Percentiles rank a stretch among this genome's conserved stretches.
phyloP scores from a whole-genome alignment of 2,888 invertebrate genomes.

The Dasysyrphus tricinctus region DNA sequence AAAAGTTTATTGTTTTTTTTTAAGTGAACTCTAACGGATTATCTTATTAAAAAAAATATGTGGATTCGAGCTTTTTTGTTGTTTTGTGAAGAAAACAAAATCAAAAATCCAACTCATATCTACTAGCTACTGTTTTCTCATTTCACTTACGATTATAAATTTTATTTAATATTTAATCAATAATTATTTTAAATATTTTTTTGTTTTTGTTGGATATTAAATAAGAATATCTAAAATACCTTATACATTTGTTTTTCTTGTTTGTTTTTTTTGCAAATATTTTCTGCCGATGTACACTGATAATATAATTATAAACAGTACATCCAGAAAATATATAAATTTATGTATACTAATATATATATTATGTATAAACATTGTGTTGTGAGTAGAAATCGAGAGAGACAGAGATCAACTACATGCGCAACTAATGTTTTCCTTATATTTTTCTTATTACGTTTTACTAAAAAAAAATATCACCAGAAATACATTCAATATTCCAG shows the following conservation, averaged over 20 bases:
- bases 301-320: constrained; percentile 69
- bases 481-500: constrained; percentile 36
- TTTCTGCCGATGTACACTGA: constrained; percentile 69
- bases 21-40: constrained; percentile 41
- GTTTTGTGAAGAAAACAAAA: constrained; percentile 31
- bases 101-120: constrained; percentile 52
- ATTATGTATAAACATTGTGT: constrained; percentile 68
- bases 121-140: constrained; percentile 78
- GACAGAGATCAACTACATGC: constrained; percentile 75
- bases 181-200: constrained; percentile 74
- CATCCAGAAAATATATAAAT: constrained; percentile 74
- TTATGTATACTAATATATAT: constrained; percentile 72
- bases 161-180: constrained; percentile 70
- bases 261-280: constrained; percentile 67
- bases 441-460: constrained; percentile 43
- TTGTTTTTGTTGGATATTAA: constrained; percentile 85
- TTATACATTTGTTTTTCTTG: constrained; percentile 77
- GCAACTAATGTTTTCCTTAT: constrained; percentile 69
- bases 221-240: constrained; percentile 90
- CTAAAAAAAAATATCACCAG: constrained; percentile 50
- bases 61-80: constrained; percentile 42
- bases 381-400: constrained; percentile 71
- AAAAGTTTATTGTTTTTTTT: constrained; percentile 25
- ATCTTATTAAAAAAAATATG: constrained; percentile 29
- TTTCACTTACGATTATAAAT: constrained; percentile 79